Evolutionary conservation across 2,113 vertebrate genomes (phyloP).

Genomic region (Pimephales promelas): DNA sequence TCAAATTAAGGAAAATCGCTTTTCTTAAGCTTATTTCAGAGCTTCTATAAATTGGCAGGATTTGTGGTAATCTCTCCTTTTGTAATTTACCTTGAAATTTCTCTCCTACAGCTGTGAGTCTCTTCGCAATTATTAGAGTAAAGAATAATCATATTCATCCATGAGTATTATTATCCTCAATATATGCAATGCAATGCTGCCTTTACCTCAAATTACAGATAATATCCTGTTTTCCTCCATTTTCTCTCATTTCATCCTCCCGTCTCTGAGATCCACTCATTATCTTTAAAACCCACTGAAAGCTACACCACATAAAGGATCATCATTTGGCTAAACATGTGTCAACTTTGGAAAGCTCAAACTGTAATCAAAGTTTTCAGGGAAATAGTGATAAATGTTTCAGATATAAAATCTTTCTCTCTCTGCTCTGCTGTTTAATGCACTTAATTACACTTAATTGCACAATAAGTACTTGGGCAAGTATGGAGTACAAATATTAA

Average conservation of each 20-base stretch:
- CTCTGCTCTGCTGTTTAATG: neutral
- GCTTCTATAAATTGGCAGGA: neutral
- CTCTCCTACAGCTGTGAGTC: neutral
- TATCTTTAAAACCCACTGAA: constrained; percentile 13
- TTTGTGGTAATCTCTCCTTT: neutral
- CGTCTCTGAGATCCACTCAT: neutral
- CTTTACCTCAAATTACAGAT: constrained; percentile 37
- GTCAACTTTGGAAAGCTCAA: constrained; percentile 16
- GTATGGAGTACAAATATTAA: neutral
- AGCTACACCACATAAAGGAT: neutral
- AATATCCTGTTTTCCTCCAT: constrained; percentile 9
- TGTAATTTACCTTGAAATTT: neutral
- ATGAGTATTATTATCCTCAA: constrained; percentile 20
- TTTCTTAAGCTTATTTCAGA: constrained; percentile 22
- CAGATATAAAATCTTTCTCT: neutral
- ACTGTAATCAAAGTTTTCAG: neutral
- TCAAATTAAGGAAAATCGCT: neutral
- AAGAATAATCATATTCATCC: constrained; percentile 27
- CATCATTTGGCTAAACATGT: neutral
- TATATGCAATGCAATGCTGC: neutral
- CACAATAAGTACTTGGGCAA: neutral
- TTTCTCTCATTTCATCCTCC: constrained; percentile 9
- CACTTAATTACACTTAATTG: neutral
- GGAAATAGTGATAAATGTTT: neutral
- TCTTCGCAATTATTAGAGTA: neutral